Base-by-base conservation (phyloP, 2,113 vertebrate genomes). In the Mus spicilegus region DNA sequence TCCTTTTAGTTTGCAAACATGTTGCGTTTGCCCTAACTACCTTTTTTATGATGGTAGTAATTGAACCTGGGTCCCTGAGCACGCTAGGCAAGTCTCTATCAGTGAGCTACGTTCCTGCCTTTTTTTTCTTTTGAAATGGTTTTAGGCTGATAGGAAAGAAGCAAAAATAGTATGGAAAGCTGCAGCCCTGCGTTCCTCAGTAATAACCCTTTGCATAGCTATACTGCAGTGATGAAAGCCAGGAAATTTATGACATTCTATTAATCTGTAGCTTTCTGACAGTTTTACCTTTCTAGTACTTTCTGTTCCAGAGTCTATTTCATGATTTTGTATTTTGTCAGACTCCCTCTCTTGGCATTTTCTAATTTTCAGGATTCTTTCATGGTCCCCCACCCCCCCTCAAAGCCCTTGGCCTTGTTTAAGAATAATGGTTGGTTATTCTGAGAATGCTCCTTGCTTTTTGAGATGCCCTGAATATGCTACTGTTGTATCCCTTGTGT, bases 381-480 rank as follows among this genome's bases (percentile, higher is more conserved):
- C 33, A 33, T 69, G 11, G 8, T 22, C 9, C 42, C 42, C 42
- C 42, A 42, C n/a, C 5, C 19, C 33, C 9, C 81, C 61, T 77
- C 85, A 82, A 0, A 75, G 42, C 46, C 61, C 10, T 82, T 46
- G 46, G 78, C 33, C 51, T n/a, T 73, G 33, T 82, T 73, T 30
- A n/a, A 42, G 46, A 90, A 11, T 72, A 93, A 20, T 5, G 0
- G 51, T 65, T 82, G 73, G 2, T 94, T 87, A 65, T 84, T 94
- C 89, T 96, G 36, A 84, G 85, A 89, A 89, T 69, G n/a, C 2
- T 17, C 14, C n/a, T 90, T 17, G 3, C 12, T 78, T 82, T 92
- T 84, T 82, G 14, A 90, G 80, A 63, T 94, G 63, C 58, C 87
- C 82, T 70, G n/a, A 92, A 78, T 88, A 11, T 67, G 28, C 39